phyloP scores from a whole-genome alignment of 2,113 vertebrate genomes.

The Sorex araneus region DNA sequence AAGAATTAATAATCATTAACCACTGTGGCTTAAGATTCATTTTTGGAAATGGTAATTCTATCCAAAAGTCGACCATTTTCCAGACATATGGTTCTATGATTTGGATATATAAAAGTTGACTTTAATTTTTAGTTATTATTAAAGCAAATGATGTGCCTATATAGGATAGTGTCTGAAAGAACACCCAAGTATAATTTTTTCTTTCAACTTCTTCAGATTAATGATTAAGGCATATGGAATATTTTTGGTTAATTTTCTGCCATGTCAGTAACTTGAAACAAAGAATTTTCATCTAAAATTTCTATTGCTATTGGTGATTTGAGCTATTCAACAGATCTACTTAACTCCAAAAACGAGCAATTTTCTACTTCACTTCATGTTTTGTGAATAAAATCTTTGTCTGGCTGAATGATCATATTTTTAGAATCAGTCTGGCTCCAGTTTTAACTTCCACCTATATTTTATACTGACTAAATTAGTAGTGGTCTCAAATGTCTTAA shows the following conservation, averaged over 20 bases:
- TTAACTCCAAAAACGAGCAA: not conserved
- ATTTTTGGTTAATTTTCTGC: conserved; percentile 18
- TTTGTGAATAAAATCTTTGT: conserved; percentile 45
- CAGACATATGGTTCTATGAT: not conserved
- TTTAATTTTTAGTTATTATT: conserved; percentile 15
- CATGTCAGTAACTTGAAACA: not conserved
- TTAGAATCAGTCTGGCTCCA: not conserved
- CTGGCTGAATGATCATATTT: not conserved
- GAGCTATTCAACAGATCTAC: not conserved
- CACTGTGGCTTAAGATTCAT: not conserved
- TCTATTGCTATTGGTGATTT: not conserved
- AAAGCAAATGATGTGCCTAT: not conserved
- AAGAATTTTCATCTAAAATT: conserved; percentile 20
- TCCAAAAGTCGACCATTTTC: not conserved
- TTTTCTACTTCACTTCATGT: not conserved
- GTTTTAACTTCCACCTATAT: conserved; percentile 19
- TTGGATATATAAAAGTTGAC: conserved; percentile 5
- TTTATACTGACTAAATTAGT: conserved; percentile 14
- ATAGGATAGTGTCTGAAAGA: not conserved
- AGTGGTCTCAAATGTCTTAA: not conserved
- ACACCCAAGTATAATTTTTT: not conserved
- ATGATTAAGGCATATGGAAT: not conserved
- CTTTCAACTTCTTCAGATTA: not conserved
- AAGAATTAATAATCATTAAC: not conserved
- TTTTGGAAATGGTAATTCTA: not conserved